phyloP scores from a whole-genome alignment of 2,888 invertebrate species.

The Perithous albicinctus region DNA sequence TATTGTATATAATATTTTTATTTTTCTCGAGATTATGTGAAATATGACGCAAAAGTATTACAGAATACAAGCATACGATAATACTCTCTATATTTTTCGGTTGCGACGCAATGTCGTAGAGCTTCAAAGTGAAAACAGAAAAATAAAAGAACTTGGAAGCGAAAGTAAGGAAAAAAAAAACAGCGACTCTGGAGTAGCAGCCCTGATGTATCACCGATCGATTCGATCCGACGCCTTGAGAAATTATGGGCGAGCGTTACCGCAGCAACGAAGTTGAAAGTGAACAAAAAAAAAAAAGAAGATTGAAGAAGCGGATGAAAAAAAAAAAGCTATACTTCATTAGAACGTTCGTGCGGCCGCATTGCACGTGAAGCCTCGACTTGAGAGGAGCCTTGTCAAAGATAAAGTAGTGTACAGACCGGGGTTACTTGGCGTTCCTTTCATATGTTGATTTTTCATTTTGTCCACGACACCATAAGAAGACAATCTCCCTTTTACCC shows the following conservation, averaged over 20 bases:
- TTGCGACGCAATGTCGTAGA: background rate
- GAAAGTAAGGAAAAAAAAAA: background rate
- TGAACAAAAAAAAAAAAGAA: background rate
- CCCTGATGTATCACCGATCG: slow-evolving; percentile 35
- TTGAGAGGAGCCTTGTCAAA: slow-evolving; percentile 29
- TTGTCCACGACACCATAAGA: background rate
- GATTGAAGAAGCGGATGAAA: background rate
- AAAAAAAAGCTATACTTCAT: slow-evolving; percentile 51
- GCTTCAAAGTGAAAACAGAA: slow-evolving; percentile 1
- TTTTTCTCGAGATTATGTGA: too few relatives aligned
- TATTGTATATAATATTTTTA: too few relatives aligned
- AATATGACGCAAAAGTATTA: too few relatives aligned
- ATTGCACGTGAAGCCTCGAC: slow-evolving; percentile 49
- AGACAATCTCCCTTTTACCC: background rate
- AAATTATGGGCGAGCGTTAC: slow-evolving; percentile 58
- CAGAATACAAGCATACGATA: background rate
- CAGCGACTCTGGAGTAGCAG: slow-evolving; percentile 12
- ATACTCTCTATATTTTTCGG: background rate
- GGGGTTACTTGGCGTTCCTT: background rate
- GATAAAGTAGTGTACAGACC: slow-evolving; percentile 40
- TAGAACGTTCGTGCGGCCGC: slow-evolving; percentile 55
- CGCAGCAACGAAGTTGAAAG: slow-evolving; percentile 42
- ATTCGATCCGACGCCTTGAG: slow-evolving; percentile 53
- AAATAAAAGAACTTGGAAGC: slow-evolving; percentile 9
- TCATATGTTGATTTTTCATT: background rate